These are phyloP conservation scores for Rhysida immarginata DNA, from an alignment of 1,140 invertebrate genomes.

Conservation along the genomic window DNA sequence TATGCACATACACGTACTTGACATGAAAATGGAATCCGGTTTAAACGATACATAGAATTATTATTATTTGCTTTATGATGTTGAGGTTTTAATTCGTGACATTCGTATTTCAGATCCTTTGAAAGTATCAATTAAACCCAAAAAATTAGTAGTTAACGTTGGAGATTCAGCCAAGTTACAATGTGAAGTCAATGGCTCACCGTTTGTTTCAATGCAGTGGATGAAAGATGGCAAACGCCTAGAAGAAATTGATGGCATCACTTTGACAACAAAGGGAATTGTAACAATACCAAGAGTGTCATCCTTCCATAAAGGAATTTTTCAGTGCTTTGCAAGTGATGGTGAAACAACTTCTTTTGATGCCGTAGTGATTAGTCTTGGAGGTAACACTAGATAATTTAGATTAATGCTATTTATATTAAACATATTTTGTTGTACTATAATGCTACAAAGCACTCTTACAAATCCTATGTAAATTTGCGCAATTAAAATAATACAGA, in stretches of 20 bases:
- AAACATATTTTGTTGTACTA: too few species aligned
- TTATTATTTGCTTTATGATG: too few species aligned
- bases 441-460: too few species aligned
- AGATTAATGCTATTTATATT: not conserved
- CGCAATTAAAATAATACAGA: too few species aligned
- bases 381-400: too few species aligned
- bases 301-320: not conserved
- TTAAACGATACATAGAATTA: too few species aligned
- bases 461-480: too few species aligned
- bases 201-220: not conserved
- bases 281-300: not conserved
- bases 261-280: not conserved
- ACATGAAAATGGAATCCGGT: too few species aligned
- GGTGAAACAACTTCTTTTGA: not conserved
- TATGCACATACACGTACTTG: too few species aligned
- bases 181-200: not conserved
- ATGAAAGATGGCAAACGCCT: not conserved
- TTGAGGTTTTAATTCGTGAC: too few species aligned
- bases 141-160: not conserved
- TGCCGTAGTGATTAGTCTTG: not conserved
- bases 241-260: not conserved
- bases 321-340: not conserved
- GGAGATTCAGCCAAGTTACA: not conserved
- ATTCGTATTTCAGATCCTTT: not conserved
- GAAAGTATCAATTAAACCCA: not conserved